Evolutionary conservation across 2,113 vertebrate genomes (phyloP).

Genomic region (Catharus bicknelli): DNA sequence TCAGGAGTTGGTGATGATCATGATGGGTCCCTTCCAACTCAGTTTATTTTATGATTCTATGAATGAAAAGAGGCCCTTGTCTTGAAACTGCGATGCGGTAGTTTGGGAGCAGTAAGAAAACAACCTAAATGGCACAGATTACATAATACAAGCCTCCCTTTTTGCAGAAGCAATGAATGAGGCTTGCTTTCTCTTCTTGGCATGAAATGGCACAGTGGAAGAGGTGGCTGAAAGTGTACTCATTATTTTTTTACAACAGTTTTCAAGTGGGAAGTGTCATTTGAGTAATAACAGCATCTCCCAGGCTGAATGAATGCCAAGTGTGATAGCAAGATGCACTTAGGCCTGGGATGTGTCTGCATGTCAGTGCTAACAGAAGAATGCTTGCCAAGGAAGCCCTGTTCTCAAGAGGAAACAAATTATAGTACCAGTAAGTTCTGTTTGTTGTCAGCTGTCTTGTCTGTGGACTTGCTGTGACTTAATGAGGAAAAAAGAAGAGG

Average conservation of each 20-base stretch:
- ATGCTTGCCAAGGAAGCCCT: background rate
- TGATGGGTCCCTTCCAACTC: background rate
- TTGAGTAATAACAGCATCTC: background rate
- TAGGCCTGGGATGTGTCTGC: background rate
- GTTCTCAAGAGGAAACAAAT: background rate
- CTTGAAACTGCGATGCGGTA: background rate
- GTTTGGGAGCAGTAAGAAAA: background rate
- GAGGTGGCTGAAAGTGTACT: background rate
- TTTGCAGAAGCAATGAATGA: background rate
- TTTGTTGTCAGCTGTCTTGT: background rate
- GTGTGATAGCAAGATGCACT: background rate
- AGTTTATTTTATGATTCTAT: background rate
- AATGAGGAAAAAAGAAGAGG: background rate
- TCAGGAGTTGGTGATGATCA: background rate
- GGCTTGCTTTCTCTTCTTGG: background rate
- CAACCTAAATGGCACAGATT: background rate
- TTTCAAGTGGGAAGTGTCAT: conserved; percentile 8
- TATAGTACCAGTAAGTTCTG: background rate
- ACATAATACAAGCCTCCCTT: background rate
- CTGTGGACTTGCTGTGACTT: background rate
- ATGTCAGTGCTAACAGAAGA: background rate
- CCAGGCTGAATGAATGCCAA: background rate
- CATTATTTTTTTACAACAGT: background rate
- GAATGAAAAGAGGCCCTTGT: background rate
- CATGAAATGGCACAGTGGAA: background rate